These are phyloP conservation scores for Phortica variegata DNA, from an alignment of 1,140 invertebrate species.

Conservation along the genomic window DNA sequence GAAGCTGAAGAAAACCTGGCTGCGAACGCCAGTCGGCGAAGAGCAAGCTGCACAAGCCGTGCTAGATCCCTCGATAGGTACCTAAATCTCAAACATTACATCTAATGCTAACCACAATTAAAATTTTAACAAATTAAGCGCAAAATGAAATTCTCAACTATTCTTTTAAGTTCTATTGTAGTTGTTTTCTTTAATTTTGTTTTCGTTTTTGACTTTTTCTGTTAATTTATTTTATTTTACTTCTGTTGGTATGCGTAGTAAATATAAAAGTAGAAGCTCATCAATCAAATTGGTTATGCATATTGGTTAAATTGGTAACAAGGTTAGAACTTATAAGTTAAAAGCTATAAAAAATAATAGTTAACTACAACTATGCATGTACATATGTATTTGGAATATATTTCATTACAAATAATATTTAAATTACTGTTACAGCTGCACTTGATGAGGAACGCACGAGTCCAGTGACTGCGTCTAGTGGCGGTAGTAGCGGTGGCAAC, in stretches of 20 bases:
- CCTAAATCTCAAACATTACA: conserved; percentile 13
- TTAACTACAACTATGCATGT: too few species aligned
- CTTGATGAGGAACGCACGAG: conserved; percentile 60
- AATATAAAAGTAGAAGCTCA: too few species aligned
- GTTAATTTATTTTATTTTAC: conserved; percentile 1
- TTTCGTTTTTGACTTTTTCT: not conserved
- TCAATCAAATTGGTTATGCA: not conserved
- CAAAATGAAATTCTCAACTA: too few species aligned
- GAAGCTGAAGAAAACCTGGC: conserved; percentile 70
- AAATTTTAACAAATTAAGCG: not conserved
- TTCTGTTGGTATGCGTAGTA: conserved; percentile 5
- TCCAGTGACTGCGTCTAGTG: conserved; percentile 53
- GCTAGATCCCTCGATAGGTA: conserved; percentile 65
- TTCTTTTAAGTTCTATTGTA: not conserved
- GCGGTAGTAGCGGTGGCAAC: conserved; percentile 38
- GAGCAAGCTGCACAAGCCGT: conserved; percentile 66
- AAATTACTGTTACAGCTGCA: conserved; percentile 57
- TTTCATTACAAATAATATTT: too few species aligned
- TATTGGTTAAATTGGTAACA: too few species aligned
- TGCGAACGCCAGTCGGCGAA: conserved; percentile 66
- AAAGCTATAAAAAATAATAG: too few species aligned
- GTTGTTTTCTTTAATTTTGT: not conserved
- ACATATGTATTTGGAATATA: not conserved
- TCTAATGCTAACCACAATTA: not conserved
- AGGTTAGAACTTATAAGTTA: too few species aligned